Evolutionary conservation across 2,888 invertebrate genomes (phyloP), one percentile per base, ranked within the genome.

Genomic region (Acanthosepion esculentum): DNA sequence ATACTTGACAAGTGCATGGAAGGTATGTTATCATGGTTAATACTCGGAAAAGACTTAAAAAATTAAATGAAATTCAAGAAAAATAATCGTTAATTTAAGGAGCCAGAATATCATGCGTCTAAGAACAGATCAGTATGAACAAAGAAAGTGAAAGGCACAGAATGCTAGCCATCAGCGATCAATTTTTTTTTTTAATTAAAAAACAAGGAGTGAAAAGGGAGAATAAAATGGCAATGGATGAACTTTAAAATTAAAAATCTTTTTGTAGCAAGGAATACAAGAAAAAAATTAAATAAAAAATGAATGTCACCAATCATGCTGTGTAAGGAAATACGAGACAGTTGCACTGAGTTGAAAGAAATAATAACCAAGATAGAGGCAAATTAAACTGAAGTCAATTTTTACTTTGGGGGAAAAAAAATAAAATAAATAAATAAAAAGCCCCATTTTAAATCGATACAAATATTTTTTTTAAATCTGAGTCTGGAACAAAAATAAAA

Each of bases 51-150:
- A n/a, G 78, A 78, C 59, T 59, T 23, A 59, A 78, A 78, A 78
- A 59, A 59, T 20, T 23, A 59, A 59, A n/a, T 78, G 12, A 78
- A 78, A 78, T n/a, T 78, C 78, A 78, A 78, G 78, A n/a, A n/a
- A 78, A 78, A 78, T 78, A n/a, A 78, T 78, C 78, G 78, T 78
- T 78, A 78, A 78, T 78, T 78, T 78, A 1, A 78, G 15, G 33
- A 78, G 33, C n/a, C 78, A 78, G 78, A 78, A 78, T 78, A 78
- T 78, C 78, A 78, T 78, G 78, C 78, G n/a, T 78, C 78, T 78
- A 78, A 78, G 78, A 78, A 78, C n/a, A 78, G n/a, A 78, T 78
- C n/a, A 78, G 78, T 78, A 78, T 78, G n/a, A 78, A 78, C 78
- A 78, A n/a, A 12, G 23, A 33, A 78, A 78, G 33, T 33, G n/a